Evolutionary conservation across 2,888 invertebrate genomes (phyloP).

Genomic region (Diadromus collaris): DNA sequence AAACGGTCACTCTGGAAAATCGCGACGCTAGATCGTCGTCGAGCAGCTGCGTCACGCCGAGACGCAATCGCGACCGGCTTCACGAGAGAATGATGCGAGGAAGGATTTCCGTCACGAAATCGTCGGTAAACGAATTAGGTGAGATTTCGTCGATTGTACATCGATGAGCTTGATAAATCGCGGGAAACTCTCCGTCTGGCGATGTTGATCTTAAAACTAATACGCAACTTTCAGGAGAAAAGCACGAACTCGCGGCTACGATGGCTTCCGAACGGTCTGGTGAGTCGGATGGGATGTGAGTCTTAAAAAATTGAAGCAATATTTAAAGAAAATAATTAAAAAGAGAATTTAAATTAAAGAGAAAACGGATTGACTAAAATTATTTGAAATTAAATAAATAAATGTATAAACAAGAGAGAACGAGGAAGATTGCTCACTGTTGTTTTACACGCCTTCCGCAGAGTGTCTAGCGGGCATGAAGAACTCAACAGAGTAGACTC

Average conservation of each 20-base stretch:
- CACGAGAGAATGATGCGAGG: constrained; percentile 62
- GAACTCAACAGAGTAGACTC: constrained; percentile 20
- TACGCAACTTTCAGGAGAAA: constrained; percentile 53
- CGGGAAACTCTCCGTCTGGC: too few species aligned
- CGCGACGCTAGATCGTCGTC: constrained; percentile 17
- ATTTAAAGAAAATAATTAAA: too few species aligned
- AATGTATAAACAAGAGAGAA: neutral
- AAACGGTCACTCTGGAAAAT: constrained; percentile 37
- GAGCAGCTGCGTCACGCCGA: constrained; percentile 53
- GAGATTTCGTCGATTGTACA: constrained; percentile 53
- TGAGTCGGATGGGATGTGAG: constrained; percentile 63
- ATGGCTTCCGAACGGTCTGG: constrained; percentile 46
- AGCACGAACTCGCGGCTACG: constrained; percentile 21
- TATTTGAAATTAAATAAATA: too few species aligned
- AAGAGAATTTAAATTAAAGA: too few species aligned
- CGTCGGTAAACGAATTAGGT: constrained; percentile 54
- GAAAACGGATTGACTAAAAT: constrained; percentile 9
- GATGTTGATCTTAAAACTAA: constrained; percentile 18
- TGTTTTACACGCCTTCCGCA: constrained; percentile 44
- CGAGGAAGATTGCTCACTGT: constrained; percentile 16
- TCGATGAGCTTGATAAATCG: constrained; percentile 33
- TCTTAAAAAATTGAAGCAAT: constrained; percentile 30
- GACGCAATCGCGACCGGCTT: constrained; percentile 51
- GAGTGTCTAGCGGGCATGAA: constrained; percentile 28
- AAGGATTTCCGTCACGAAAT: constrained; percentile 35